Evolutionary conservation across 92 coral and sea anemone genomes (phyloP), one percentile per base, ranked within the genome.

Genomic region (Phenganax stokvisi): DNA sequence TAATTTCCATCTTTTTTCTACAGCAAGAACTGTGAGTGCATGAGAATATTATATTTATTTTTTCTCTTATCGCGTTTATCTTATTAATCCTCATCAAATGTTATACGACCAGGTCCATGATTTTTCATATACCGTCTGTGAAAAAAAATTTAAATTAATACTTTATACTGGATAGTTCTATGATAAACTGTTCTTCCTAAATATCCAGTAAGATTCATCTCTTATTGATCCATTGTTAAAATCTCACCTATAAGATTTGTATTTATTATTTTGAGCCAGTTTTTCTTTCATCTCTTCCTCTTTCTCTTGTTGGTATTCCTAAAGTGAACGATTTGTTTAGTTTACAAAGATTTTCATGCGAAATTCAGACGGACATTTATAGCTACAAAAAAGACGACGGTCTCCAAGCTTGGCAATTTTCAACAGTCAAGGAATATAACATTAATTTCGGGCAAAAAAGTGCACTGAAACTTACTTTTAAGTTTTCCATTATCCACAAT

Each of bases 221-320:
- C 25, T 20, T 20, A 20, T 20, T 20, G 25, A 20, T 20, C 25
- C 25, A 20, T 20, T 20, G 25, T 20, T 20, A 20, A 20, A 20
- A 20, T 54, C 86, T 64, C 79, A 92, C 98, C 97, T 94, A 85
- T 94, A 94, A 12, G 98, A 96, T 79, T 94, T 94, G 86, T 85
- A 94, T 70, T 90, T 91, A 85, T 92, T 94, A 85, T 86, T 94
- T 66, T 92, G 98, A 3, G 98, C 97, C 17, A 94, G 78, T 63
- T 92, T 91, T 58, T 90, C 88, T 79, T 97, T 94, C 97, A 92
- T 94, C 17, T 94, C 98, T 83, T 94, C 98, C 61, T 94, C 98
- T 81, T 94, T 96, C 57, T 94, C 98, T 69, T 77, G 84, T 76
- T 92, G 92, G 79, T 85, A 93, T 74, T 86, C 98, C 98, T 93